phyloP scores from a whole-genome alignment of 1,140 invertebrate genomes.

The Periplaneta americana region DNA sequence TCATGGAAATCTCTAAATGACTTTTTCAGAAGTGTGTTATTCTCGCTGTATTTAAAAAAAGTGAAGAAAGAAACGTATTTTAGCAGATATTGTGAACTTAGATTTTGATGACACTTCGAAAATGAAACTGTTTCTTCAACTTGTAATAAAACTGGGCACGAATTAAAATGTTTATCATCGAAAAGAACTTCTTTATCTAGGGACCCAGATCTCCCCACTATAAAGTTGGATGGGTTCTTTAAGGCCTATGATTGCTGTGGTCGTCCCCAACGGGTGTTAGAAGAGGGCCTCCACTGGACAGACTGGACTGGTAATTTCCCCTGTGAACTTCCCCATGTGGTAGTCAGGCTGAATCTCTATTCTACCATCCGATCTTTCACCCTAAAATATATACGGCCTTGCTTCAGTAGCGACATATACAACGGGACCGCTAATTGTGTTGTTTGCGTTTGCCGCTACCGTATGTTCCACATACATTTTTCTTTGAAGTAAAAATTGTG shows the following conservation, averaged over 20 bases:
- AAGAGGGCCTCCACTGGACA: neutral
- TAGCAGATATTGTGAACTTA: too few species aligned
- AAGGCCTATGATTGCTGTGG: neutral
- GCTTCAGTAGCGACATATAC: neutral
- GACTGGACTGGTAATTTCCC: neutral
- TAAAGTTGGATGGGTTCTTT: neutral
- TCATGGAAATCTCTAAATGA: too few species aligned
- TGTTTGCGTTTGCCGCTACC: neutral
- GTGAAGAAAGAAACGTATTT: too few species aligned
- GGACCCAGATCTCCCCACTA: neutral
- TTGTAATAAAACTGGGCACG: neutral
- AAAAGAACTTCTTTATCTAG: neutral
- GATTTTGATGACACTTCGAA: too few species aligned
- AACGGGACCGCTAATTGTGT: neutral
- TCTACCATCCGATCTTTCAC: too few species aligned
- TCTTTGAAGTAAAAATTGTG: too few species aligned
- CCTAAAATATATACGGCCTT: too few species aligned
- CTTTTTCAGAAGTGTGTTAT: too few species aligned
- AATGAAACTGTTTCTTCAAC: too few species aligned
- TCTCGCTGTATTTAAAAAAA: too few species aligned
- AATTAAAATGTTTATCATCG: neutral
- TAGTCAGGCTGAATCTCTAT: neutral
- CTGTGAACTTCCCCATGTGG: neutral
- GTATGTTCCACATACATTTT: too few species aligned
- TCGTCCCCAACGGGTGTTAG: too few species aligned